Evolutionary conservation across 30 jellyfish, hydroid and myxozoan species (phyloP).

Genomic region (Mastigias papua): DNA sequence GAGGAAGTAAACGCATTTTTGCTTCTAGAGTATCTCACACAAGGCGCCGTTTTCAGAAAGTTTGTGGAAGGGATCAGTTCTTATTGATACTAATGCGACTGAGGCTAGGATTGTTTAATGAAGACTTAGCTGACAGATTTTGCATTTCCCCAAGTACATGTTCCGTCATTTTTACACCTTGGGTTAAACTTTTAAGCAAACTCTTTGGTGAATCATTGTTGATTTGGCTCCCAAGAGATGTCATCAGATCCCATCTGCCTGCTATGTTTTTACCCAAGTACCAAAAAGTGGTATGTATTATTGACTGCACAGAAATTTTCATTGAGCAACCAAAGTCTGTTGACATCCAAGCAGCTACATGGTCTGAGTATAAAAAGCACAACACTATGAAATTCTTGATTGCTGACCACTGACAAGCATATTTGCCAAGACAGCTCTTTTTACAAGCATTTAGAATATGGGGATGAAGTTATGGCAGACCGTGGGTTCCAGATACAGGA

Average conservation of each 20-base stretch:
- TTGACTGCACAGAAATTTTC: conserved; percentile 75
- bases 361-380: conserved; percentile 68
- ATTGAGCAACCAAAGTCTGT: conserved; percentile 76
- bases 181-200: conserved; percentile 11
- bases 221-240: conserved; percentile 54
- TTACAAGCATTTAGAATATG: conserved; percentile 22
- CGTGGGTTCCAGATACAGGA: conserved; percentile 59
- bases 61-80: conserved; percentile 17
- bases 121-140: conserved; percentile 26
- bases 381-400: conserved; percentile 67
- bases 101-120: background rate
- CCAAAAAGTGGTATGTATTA: conserved; percentile 53
- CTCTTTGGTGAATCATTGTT: conserved; percentile 22
- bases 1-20: background rate
- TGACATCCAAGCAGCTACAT: conserved; percentile 18
- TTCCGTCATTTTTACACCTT: conserved; percentile 9
- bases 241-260: conserved; percentile 48
- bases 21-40: background rate
- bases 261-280: conserved; percentile 38
- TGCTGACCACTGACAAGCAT: conserved; percentile 54
- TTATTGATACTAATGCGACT: conserved; percentile 4
- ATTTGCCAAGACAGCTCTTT: conserved; percentile 30
- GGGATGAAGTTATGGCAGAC: conserved; percentile 73
- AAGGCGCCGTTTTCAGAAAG: conserved; percentile 6
- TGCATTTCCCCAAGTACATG: conserved; percentile 2